Evolutionary conservation across 2,888 invertebrate genomes (phyloP).

Genomic region (Zygaena filipendulae): DNA sequence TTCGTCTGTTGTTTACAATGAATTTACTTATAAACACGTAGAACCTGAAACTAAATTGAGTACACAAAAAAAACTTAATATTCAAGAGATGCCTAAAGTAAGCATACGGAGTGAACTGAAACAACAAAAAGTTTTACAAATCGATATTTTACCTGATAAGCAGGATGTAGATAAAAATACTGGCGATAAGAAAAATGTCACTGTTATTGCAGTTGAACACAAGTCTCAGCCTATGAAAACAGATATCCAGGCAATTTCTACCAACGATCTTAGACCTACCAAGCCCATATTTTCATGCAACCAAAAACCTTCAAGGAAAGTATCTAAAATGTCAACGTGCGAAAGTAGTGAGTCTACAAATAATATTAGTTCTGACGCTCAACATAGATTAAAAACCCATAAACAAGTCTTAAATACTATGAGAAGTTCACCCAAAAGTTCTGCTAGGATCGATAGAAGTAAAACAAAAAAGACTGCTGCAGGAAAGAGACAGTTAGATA

Average conservation of each 20-base stretch:
- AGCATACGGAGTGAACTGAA: slow-evolving; percentile 59
- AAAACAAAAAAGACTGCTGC: slow-evolving; percentile 19
- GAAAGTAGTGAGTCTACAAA: slow-evolving; percentile 48
- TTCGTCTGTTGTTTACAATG: slow-evolving; percentile 39
- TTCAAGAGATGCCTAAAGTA: slow-evolving; percentile 61
- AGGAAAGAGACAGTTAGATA: slow-evolving; percentile 22
- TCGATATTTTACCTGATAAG: slow-evolving; percentile 53
- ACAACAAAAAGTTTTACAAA: slow-evolving; percentile 55
- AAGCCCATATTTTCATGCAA: slow-evolving; percentile 7
- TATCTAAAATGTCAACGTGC: slow-evolving; percentile 41
- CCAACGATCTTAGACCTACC: slow-evolving; percentile 1
- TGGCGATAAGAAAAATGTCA: slow-evolving; percentile 30
- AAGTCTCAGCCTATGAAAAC: slow-evolving; percentile 14
- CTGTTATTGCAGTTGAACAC: slow-evolving; percentile 36
- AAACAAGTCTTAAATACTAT: slow-evolving; percentile 21
- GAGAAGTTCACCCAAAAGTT: slow-evolving; percentile 24
- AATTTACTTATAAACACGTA: slow-evolving; percentile 35
- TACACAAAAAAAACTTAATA: slow-evolving; percentile 29
- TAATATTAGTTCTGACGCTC: slow-evolving; percentile 32
- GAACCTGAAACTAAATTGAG: slow-evolving; percentile 25
- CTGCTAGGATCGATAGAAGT: slow-evolving; percentile 19
- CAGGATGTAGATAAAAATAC: slow-evolving; percentile 18
- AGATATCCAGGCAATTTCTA: slow-evolving; percentile 6
- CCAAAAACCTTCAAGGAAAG: slow-evolving; percentile 29
- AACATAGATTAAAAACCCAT: slow-evolving; percentile 23